A percentile compares a stretch with the other conserved stretches of the same genome.
phyloP scores from a whole-genome alignment of 2,888 invertebrate species.

The Tolmerus cingulatus region DNA sequence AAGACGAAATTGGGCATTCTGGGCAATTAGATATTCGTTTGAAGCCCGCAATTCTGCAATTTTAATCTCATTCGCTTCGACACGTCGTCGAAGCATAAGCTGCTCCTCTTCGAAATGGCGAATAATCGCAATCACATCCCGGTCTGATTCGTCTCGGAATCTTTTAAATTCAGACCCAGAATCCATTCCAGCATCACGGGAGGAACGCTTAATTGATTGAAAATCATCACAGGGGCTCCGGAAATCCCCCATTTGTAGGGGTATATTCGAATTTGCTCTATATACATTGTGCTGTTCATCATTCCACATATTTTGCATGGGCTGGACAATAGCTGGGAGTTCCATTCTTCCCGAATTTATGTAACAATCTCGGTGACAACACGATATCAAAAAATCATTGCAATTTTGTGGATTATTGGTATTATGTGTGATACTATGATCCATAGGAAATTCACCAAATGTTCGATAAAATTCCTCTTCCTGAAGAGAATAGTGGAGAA shows the following conservation, averaged over 20 bases:
- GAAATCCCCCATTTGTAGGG: slow-evolving; percentile 2
- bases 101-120: slow-evolving; percentile 54
- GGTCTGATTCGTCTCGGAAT: slow-evolving; percentile 51
- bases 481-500: slow-evolving; percentile 78
- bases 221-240: slow-evolving; percentile 47
- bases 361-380: slow-evolving; percentile 50
- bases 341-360: slow-evolving; percentile 38
- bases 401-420: slow-evolving; percentile 51
- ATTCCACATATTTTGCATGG: slow-evolving; percentile 44
- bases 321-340: not conserved
- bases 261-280: not conserved
- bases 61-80: slow-evolving; percentile 54
- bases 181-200: slow-evolving; percentile 30
- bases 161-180: slow-evolving; percentile 48
- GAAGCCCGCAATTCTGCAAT: slow-evolving; percentile 75
- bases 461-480: slow-evolving; percentile 78
- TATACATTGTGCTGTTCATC: slow-evolving; percentile 10
- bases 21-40: slow-evolving; percentile 80
- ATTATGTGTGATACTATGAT: slow-evolving; percentile 54
- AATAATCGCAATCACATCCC: slow-evolving; percentile 52
- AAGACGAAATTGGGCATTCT: slow-evolving; percentile 76
- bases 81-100: slow-evolving; percentile 52
- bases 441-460: slow-evolving; percentile 74
- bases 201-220: slow-evolving; percentile 48
- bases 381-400: slow-evolving; percentile 55